Evolutionary conservation across 2,113 vertebrate genomes (phyloP), one percentile per base, ranked within the genome.

Genomic region (Brachyhypopomus gauderio): DNA sequence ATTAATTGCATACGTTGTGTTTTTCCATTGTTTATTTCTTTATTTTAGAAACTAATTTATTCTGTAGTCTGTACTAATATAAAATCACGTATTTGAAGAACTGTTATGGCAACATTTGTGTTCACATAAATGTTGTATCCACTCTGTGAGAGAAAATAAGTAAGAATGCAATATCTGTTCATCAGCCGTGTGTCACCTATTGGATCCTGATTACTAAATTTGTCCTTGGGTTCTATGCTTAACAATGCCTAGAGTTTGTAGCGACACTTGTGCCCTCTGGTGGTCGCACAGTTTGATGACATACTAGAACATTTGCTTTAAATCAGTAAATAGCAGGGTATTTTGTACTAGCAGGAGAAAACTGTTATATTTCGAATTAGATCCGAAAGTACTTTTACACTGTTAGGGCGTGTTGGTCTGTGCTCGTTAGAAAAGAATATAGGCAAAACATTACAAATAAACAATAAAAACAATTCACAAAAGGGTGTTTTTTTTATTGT

Each of bases 281-380:
- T 83, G 84, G 84, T 60, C 22, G 55, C 79, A 76, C 36, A 76
- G 72, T 34, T 60, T 73, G 63, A 69, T 58, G 79, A 79, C 72
- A 63, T 45, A 27, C 59, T 71, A 71, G 67, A 71, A 76, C 22
- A 30, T 82, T 76, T 80, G 34, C 79, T 84, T 85, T 77, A 67
- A 84, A 67, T 78, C 85, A 84, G 86, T 87, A 75, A 86, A 84
- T 85, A 85, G 86, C 87, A 87, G 88, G 88, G 88, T 89, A 86
- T 87, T 89, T 89, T 89, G 82, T 88, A 87, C 77, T 85, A 83
- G 81, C 84, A 55, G 75, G 75, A 74, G 78, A 62, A 72, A 80
- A 75, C 84, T 85, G 82, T 80, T 87, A 85, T 88, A 87, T 83
- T 88, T 87, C 75, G 82, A 87, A 22, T 77, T 76, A 82, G 79